A percentile compares a stretch with the other conserved stretches of the same genome.
These are phyloP conservation scores for Oryzias melastigma DNA, from an alignment of 2,113 vertebrate species.

Conservation along the genomic window DNA sequence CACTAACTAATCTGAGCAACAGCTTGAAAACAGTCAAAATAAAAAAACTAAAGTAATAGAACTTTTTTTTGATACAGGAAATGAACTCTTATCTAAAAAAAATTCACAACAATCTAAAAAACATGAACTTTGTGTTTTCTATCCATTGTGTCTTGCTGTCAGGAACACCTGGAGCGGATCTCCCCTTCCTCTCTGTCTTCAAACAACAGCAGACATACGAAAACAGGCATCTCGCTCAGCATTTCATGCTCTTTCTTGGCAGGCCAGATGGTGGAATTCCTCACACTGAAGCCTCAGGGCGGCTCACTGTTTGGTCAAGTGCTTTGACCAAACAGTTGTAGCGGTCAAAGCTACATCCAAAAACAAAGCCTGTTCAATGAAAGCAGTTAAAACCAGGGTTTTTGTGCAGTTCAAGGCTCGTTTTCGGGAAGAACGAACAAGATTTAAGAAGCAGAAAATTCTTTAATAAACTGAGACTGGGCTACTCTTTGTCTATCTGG, in stretches of 20 bases:
- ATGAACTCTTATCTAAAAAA: too few relatives aligned
- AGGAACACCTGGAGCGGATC: constrained; percentile 30
- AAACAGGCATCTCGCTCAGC: constrained; percentile 28
- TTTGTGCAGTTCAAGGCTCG: too few relatives aligned
- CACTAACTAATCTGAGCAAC: neutral
- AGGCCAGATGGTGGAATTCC: constrained; percentile 29
- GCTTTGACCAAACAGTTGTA: constrained; percentile 7
- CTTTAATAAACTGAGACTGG: neutral
- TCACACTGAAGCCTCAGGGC: constrained; percentile 23
- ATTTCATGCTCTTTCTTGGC: constrained; percentile 44
- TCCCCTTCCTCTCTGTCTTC: constrained; percentile 13
- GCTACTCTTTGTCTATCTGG: neutral
- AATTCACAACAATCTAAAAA: too few relatives aligned
- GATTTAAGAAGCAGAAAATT: too few relatives aligned
- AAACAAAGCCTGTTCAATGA: too few relatives aligned
- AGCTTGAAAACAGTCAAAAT: too few relatives aligned
- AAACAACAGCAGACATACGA: constrained; percentile 20
- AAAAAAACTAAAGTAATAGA: neutral
- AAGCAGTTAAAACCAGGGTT: too few relatives aligned
- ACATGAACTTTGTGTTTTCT: constrained; percentile 1
- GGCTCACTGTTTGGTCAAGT: constrained; percentile 16
- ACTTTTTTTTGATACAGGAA: neutral
- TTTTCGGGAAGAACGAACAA: too few relatives aligned
- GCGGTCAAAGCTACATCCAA: too few relatives aligned
- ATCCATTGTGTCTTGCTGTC: constrained; percentile 1